These are phyloP conservation scores for Antheraea pernyi DNA, from an alignment of 1,140 invertebrate genomes.

Conservation along the genomic window DNA sequence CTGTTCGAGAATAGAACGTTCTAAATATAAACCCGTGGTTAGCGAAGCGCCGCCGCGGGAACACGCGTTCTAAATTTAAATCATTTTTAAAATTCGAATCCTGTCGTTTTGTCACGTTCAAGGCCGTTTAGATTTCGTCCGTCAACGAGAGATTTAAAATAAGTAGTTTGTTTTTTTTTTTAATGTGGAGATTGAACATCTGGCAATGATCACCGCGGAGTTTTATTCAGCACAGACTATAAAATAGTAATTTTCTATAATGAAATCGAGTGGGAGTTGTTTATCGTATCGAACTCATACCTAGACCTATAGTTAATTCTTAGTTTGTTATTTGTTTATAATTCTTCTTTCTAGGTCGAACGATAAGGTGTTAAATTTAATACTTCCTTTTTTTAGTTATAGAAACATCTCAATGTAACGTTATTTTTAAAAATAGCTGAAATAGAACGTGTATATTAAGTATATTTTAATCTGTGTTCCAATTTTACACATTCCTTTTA, in stretches of 20 bases:
- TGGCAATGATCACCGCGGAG: slow-evolving; percentile 28
- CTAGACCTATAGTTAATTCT: neutral
- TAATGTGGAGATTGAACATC: slow-evolving; percentile 20
- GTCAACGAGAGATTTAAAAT: slow-evolving; percentile 46
- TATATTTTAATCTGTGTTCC: neutral
- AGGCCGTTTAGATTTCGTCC: slow-evolving; percentile 56
- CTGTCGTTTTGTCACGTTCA: slow-evolving; percentile 72
- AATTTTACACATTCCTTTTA: neutral
- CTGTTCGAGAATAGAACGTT: slow-evolving; percentile 72
- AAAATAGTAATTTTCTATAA: neutral
- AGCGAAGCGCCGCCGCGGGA: slow-evolving; percentile 67
- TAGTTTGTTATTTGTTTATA: too few species aligned
- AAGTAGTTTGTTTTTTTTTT: neutral
- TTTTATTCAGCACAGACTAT: neutral
- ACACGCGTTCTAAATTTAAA: slow-evolving; percentile 58
- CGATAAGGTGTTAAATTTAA: neutral
- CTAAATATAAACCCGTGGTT: slow-evolving; percentile 73
- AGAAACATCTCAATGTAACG: neutral
- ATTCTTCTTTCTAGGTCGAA: neutral
- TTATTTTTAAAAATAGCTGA: neutral
- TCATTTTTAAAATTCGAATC: slow-evolving; percentile 63
- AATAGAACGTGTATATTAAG: neutral
- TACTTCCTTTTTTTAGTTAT: neutral
- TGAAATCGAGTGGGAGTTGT: neutral
- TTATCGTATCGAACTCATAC: neutral